A percentile compares a stretch with the other conserved stretches of the same genome.
Evolutionary conservation across 2,113 vertebrate species (phyloP).

Genomic region (Phoenicopterus ruber): DNA sequence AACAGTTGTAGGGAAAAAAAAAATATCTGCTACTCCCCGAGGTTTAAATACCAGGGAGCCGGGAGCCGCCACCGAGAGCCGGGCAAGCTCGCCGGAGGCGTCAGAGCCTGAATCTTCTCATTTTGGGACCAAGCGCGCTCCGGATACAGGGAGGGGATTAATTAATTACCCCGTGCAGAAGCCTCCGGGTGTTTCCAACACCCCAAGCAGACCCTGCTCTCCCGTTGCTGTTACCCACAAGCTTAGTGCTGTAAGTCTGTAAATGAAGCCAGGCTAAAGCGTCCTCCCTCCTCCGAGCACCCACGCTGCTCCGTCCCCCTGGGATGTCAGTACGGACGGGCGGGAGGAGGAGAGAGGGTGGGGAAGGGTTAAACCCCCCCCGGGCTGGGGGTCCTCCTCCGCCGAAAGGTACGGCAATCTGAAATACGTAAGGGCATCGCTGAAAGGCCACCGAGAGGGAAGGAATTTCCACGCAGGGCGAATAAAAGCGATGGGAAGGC

Average conservation of each 20-base stretch:
- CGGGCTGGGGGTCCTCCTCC: too few relatives aligned
- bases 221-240: not conserved
- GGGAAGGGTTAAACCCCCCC: not conserved
- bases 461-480: not conserved
- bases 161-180: not conserved
- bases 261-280: not conserved
- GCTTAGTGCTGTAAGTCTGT: fast-evolving
- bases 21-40: not conserved
- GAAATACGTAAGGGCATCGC: not conserved
- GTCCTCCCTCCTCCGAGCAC: not conserved
- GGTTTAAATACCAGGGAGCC: not conserved
- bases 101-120: not conserved
- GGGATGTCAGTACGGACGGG: fast-evolving
- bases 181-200: not conserved
- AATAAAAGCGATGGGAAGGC: not conserved
- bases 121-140: not conserved
- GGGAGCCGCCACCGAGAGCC: not conserved
- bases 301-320: not conserved
- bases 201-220: not conserved
- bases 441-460: not conserved
- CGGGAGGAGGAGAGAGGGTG: not conserved
- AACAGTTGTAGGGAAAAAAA: not conserved
- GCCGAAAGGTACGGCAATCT: not conserved
- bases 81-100: not conserved
- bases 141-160: not conserved